Conservation (phyloP, 2,888 invertebrate genomes). For the Diarsia brunnea region DNA sequence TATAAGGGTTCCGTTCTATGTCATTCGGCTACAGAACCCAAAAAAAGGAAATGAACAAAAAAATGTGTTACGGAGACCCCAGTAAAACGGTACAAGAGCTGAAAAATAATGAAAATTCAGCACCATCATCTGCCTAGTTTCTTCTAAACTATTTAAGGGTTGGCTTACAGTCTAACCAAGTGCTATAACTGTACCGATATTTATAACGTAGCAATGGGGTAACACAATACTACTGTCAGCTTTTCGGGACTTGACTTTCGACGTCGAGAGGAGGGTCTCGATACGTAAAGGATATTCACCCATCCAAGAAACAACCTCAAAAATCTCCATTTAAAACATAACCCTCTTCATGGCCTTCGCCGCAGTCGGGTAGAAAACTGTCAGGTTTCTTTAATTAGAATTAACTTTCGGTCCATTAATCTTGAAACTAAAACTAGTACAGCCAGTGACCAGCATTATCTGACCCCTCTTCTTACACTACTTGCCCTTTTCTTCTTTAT, state of each 20-base stretch:
- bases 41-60: no score
- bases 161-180: no score
- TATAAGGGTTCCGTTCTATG: no score
- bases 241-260: background rate
- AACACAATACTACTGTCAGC: no score
- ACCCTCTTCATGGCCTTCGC: background rate
- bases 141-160: background rate
- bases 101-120: background rate
- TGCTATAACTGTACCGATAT: no score
- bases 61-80: background rate
- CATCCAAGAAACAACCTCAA: background rate
- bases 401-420: conserved; percentile 7
- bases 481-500: no score
- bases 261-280: no score
- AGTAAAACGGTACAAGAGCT: no score
- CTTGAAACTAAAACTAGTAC: conserved; percentile 4
- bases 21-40: no score
- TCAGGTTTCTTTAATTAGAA: background rate
- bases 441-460: no score
- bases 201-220: no score
- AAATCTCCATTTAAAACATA: background rate
- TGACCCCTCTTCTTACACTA: no score
- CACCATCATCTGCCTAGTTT: background rate
- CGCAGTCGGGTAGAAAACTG: background rate
- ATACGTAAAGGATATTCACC: background rate